A percentile compares a stretch with the other conserved stretches of the same genome.
Evolutionary conservation across 2,113 vertebrate genomes (phyloP).

Genomic region (Daphoenositta chrysoptera): DNA sequence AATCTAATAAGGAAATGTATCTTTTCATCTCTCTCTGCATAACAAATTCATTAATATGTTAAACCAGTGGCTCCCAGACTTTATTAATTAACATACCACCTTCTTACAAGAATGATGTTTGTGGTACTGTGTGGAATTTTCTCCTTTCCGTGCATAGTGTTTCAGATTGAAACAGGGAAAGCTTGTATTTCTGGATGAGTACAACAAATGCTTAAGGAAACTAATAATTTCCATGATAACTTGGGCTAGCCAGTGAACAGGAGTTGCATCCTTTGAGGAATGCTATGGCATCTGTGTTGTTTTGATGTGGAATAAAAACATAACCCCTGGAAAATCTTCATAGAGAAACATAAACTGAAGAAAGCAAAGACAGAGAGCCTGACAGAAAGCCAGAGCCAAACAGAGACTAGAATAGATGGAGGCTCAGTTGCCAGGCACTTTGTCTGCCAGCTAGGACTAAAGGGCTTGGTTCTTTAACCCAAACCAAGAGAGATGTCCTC

Average conservation of each 20-base stretch:
- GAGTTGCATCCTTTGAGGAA: neutral
- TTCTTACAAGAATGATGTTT: neutral
- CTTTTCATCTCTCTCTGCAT: constrained; percentile 12
- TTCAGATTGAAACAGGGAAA: neutral
- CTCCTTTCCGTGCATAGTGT: neutral
- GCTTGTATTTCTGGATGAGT: constrained; percentile 38
- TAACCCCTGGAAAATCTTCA: constrained; percentile 6
- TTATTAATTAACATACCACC: constrained; percentile 55
- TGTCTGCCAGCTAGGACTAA: neutral
- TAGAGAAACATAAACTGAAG: neutral
- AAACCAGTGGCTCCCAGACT: constrained; percentile 31
- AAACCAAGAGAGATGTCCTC: neutral
- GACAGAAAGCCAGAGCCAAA: neutral
- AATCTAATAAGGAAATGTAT: constrained; percentile 16
- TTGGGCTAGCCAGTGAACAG: neutral
- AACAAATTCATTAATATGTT: constrained; percentile 32
- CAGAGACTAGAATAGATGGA: neutral
- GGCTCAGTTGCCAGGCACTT: neutral
- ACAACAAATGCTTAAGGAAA: constrained; percentile 30
- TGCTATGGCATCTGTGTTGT: neutral
- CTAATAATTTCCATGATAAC: constrained; percentile 46
- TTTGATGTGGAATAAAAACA: constrained; percentile 28
- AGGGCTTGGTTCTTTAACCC: neutral
- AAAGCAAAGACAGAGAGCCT: neutral
- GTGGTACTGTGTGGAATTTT: neutral